Conservation (phyloP, 1,140 invertebrate genomes). For the Bombyx mandarina region DNA sequence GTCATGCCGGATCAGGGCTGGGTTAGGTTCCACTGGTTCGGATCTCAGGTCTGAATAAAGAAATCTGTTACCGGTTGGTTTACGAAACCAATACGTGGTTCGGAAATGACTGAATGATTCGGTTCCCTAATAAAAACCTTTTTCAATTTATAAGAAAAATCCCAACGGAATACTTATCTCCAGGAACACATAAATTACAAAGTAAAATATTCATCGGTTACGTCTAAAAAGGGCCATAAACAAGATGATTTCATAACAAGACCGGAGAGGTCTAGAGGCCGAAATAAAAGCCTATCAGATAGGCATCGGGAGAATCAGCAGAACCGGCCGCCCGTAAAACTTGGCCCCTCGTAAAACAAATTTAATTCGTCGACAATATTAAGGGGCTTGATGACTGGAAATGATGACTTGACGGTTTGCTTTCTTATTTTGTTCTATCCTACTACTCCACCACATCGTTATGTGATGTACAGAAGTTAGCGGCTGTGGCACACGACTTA, state of each 20-base stretch:
- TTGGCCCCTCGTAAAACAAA: constrained; percentile 20
- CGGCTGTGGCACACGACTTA: background rate
- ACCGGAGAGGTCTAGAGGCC: constrained; percentile 5
- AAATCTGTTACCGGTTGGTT: background rate
- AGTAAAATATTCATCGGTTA: constrained; percentile 9
- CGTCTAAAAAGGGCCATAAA: constrained; percentile 15
- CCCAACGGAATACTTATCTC: background rate
- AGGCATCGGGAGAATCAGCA: constrained; percentile 16
- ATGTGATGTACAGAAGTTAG: background rate
- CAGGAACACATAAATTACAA: constrained; percentile 8
- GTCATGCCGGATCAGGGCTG: no score
- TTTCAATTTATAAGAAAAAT: background rate
- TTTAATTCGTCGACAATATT: constrained; percentile 22
- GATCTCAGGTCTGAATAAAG: no score
- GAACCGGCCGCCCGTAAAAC: constrained; percentile 14
- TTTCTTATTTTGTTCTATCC: constrained; percentile 4
- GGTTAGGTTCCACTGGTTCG: no score
- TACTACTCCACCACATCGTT: no score
- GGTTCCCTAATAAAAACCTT: background rate
- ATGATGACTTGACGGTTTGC: constrained; percentile 10
- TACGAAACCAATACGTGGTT: background rate
- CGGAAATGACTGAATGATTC: no score
- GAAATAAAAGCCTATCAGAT: constrained; percentile 17
- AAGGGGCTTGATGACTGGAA: constrained; percentile 12
- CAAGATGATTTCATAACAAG: constrained; percentile 27